Percentiles rank a stretch among this genome's conserved stretches.
Conservation (phyloP, 2,888 invertebrate genomes). For the Chalcosyrphus nemorum region DNA sequence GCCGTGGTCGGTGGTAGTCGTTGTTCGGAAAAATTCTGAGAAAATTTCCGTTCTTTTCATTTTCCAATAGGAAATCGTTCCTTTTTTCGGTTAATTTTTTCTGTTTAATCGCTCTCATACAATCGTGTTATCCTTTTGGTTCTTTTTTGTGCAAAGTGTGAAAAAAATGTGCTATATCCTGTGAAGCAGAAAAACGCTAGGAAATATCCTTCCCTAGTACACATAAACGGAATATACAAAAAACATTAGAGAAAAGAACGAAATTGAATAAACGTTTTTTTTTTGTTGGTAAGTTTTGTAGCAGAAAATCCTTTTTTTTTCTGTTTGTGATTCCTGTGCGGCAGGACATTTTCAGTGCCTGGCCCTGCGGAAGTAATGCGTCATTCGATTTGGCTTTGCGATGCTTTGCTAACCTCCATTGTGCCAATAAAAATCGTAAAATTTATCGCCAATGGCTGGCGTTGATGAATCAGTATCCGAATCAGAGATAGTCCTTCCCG, state of each 20-base stretch:
- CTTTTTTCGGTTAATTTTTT: constrained; percentile 13
- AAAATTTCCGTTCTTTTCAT: constrained; percentile 30
- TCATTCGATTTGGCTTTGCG: constrained; percentile 53
- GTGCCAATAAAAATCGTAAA: constrained; percentile 55
- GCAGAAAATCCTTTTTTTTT: neutral
- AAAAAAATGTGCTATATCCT: constrained; percentile 25
- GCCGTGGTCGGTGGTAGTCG: constrained; percentile 63
- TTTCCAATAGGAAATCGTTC: constrained; percentile 25
- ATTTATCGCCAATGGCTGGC: constrained; percentile 42
- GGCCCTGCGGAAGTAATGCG: constrained; percentile 64
- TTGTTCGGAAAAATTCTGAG: constrained; percentile 53
- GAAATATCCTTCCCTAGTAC: neutral
- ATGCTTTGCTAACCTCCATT: constrained; percentile 40
- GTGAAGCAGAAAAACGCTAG: constrained; percentile 2
- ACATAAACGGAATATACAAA: neutral
- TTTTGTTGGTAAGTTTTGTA: constrained; percentile 25
- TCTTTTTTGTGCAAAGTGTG: neutral
- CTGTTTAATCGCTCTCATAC: neutral
- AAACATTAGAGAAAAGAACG: neutral
- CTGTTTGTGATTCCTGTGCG: too few relatives aligned
- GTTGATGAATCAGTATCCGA: constrained; percentile 53
- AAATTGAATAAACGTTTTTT: neutral
- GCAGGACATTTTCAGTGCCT: constrained; percentile 50
- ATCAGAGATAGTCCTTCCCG: constrained; percentile 1
- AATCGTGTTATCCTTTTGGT: too few relatives aligned